Conservation (phyloP, 2,113 vertebrate genomes). For the Sylvia atricapilla region DNA sequence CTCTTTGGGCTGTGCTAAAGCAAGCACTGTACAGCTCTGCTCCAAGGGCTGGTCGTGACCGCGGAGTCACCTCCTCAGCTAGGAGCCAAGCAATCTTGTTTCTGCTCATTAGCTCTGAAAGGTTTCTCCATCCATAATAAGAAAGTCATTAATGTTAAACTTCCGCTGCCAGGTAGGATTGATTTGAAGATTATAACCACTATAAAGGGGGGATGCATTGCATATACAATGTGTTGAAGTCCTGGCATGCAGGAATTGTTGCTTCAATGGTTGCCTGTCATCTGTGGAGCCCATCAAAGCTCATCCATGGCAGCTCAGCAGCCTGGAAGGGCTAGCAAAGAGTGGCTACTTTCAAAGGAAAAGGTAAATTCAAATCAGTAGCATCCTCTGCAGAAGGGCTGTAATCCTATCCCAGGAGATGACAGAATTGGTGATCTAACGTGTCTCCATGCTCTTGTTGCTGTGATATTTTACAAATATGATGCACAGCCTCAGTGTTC, state of each 20-base stretch:
- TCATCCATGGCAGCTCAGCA: background rate
- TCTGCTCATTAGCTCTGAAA: slow-evolving; percentile 37
- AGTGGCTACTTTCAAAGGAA: background rate
- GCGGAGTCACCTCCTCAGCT: background rate
- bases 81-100: background rate
- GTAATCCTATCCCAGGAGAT: accelerated
- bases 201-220: background rate
- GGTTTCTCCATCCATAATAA: slow-evolving; percentile 27
- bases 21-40: background rate
- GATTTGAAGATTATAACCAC: background rate
- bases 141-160: slow-evolving; percentile 51
- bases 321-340: accelerated
- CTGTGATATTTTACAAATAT: background rate
- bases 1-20: background rate
- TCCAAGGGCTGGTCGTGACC: background rate
- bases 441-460: background rate
- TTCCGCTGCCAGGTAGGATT: background rate
- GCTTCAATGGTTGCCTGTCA: background rate
- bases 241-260: background rate
- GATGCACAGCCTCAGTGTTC: background rate
- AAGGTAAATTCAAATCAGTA: background rate
- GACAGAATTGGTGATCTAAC: background rate
- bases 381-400: background rate
- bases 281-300: background rate
- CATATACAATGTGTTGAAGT: background rate